Base-by-base conservation (phyloP, 2,888 invertebrate genomes). In the Schrankia costaestrigalis region DNA sequence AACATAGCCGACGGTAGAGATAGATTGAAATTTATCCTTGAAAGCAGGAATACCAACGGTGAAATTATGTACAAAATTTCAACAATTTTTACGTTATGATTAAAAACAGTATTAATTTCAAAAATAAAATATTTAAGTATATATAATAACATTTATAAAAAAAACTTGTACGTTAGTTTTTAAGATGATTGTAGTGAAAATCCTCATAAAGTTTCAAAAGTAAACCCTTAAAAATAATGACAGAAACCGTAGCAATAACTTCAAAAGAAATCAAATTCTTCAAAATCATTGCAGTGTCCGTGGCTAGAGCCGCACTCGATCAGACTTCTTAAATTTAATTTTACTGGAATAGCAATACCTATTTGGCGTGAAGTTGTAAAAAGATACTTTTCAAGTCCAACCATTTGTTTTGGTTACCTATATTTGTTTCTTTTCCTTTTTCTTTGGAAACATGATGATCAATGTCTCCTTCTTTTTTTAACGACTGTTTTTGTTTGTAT, bases 361-460 rank as follows among this genome's bases (percentile, higher is more conserved):
- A 44, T 57, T 54, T 41, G 26, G 13, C 45, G 38, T 40, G 29
- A 47, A 54, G 39, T 43, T 51, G 47, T 54, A 51, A 47, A 57
- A 45, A 47, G 36, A 47, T 41, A 47, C 45, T 35, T 37, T 54
- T 50, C 40, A 40, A 49, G 46, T 25, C 35, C 39, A 41, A 35
- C 26, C 27, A 31, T 43, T 36, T 37, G 14, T 48, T 56, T 56
- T 19, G 27, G 23, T 18, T 15, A 15, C 11, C 23, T 40, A 18
- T 41, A 35, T 52, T 51, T 51, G 33, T 32, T 56, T 50, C 12
- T 50, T 54, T 14, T 25, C 31, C 15, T 37, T 54, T 40, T 56
- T 31, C 46, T 39, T 40, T 34, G 6, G 39, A 29, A 27, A 24
- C 12, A 25, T 47, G 32, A 26, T 19, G 24, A 42, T 39, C 40